Evolutionary conservation across 2,888 invertebrate species (phyloP), one percentile per base, ranked within the genome.

Genomic region (Aspidiotus rigidus): DNA sequence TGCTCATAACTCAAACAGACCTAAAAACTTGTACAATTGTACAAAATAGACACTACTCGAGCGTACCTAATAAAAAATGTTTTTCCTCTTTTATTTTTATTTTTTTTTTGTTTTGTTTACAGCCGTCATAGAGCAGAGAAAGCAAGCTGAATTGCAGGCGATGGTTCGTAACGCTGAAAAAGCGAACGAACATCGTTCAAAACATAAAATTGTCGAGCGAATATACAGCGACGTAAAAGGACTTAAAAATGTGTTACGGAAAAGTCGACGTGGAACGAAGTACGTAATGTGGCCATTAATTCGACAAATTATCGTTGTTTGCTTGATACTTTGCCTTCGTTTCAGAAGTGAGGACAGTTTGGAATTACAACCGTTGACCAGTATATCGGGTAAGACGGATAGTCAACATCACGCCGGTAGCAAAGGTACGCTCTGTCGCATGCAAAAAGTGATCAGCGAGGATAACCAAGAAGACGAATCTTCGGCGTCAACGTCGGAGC

Each of bases 221-320:
- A 81, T 93, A 63, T 85, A 87, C 73, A 88, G 86, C 75, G 92
- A 93, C 78, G 92, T 91, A 5, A 91, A 90, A 80, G 86, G 84
- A 13, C 78, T 85, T 9, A 69, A 72, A 67, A 84, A 83, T 74
- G 85, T 80, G 40, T 78, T 85, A 56, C 80, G 83, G 71, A 84
- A 84, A 75, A 80, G 80, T 73, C 77, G 80, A 28, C 76, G 80
- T 64, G 79, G 78, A 70, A 78, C 78, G 0, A 77, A 77, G 73
- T 79, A 70, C 63, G n/a, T 16, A 49, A 13, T 49, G n/a, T 49
- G 49, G 11, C 49, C 49, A 49, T 49, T n/a, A n/a, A 28, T 28
- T 28, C 28, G 28, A 28, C 1, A 28, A 3, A 28, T 28, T 28
- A 28, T 28, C 28, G 28, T 49, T 49, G 49, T 49, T n/a, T 49